Conservation (phyloP, 2,113 vertebrate species). For the Montifringilla adamsi region DNA sequence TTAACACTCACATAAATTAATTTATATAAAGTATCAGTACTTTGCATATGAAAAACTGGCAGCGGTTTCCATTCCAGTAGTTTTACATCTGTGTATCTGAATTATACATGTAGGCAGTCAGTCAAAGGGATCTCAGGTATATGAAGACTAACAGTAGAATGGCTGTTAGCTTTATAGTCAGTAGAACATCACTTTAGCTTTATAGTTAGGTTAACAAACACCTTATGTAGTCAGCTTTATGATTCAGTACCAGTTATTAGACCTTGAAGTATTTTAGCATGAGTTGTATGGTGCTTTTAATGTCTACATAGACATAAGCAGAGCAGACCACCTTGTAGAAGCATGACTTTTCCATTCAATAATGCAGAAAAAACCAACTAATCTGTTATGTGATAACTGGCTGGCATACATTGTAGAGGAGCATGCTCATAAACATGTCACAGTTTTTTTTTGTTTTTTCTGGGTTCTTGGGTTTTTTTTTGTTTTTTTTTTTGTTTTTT, state of each 20-base stretch:
- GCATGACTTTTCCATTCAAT: background rate
- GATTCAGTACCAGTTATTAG: background rate
- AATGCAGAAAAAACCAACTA: background rate
- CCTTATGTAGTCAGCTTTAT: background rate
- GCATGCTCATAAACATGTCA: background rate
- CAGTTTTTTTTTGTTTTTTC: background rate
- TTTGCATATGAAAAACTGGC: background rate
- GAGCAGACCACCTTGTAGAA: background rate
- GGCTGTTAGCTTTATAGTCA: background rate
- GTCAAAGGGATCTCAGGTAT: background rate
- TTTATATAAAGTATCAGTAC: background rate
- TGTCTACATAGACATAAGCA: background rate
- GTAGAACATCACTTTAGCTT: background rate
- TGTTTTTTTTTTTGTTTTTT: background rate
- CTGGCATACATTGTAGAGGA: background rate
- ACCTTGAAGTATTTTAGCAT: background rate
- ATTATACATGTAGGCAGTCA: background rate
- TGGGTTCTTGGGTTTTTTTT: background rate
- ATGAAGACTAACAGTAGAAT: background rate
- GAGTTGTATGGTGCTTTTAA: background rate
- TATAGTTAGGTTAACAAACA: background rate
- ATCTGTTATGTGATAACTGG: background rate
- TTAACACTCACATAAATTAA: background rate
- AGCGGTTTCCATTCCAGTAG: background rate
- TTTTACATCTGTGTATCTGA: background rate